Evolutionary conservation across 2,797 vertebrate genomes (phyloP), one percentile per base, ranked within the genome.

Genomic region (Enteromius trimaculatus): DNA sequence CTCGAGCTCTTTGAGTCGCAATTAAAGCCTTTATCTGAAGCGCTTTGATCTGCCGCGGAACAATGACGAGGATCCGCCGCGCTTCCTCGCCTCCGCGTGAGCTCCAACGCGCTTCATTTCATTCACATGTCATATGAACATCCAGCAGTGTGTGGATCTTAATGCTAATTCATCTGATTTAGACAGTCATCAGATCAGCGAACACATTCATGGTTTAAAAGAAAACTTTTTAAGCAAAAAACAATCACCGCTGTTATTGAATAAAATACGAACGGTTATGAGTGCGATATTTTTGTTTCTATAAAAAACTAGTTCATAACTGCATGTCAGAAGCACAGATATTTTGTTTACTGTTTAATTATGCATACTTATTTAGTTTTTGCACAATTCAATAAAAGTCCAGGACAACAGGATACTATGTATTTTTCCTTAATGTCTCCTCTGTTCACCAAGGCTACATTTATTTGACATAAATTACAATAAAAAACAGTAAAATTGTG

Each of bases 31-130:
- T 68, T 91, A 92, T 95, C 93, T 89, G 11, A 0, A 51, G 53
- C 29, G 85, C 93, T 94, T 90, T 93, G 91, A 93, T 92, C 88
- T 62, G 44, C 83, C 74, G 82, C 89, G 92, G 90, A 91, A 94
- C 91, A 93, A 92, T 87, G 64, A 64, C 74, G 84, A 70, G 31
- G 84, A 80, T 79, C 58, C 60, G 83, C 65, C 69, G 49, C 81
- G 86, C 66, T 95, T 95, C 93, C 93, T 93, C 90, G 68, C 72
- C 84, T 78, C 86, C n/a, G 74, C 51, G 68, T 21, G 58, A 66
- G 42, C 21, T 68, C 62, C 31, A 80, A 55, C n/a, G 31, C 47
- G 11, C 42, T 11, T 29, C 42, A 74, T 39, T 65, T 29, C 6
- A 53, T 2, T n/a, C 29, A 4, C 6, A 7, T 58, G 49, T 4